Evolutionary conservation across 2,797 vertebrate species (phyloP).

Genomic region (Falco rusticolus): DNA sequence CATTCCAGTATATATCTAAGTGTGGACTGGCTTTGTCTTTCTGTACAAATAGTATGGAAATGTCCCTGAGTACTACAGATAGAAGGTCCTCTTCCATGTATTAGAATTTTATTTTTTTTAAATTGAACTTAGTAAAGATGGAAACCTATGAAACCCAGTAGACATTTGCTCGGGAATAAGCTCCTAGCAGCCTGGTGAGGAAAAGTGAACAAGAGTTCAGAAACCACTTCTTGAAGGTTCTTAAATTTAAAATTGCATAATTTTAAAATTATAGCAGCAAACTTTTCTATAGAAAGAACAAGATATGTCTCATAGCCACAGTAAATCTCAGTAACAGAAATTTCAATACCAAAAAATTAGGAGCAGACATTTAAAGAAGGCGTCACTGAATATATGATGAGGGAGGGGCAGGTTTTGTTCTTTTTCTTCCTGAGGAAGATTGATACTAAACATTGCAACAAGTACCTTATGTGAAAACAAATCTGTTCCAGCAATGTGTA

Average conservation of each 20-base stretch:
- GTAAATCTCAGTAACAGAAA: background rate
- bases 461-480: background rate
- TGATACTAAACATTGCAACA: background rate
- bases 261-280: background rate
- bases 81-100: background rate
- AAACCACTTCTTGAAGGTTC: background rate
- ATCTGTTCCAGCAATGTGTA: background rate
- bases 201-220: background rate
- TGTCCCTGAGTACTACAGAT: background rate
- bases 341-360: background rate
- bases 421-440: background rate
- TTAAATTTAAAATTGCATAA: background rate
- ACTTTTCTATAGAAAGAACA: background rate
- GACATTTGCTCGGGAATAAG: background rate
- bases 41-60: background rate
- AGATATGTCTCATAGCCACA: background rate
- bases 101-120: no score
- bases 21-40: background rate
- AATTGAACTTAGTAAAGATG: background rate
- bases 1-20: background rate
- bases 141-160: background rate
- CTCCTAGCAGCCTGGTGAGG: background rate
- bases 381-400: background rate
- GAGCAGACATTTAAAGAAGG: background rate
- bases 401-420: background rate